Evolutionary conservation across 2,888 invertebrate species (phyloP).

Genomic region (Rotaria socialis): DNA sequence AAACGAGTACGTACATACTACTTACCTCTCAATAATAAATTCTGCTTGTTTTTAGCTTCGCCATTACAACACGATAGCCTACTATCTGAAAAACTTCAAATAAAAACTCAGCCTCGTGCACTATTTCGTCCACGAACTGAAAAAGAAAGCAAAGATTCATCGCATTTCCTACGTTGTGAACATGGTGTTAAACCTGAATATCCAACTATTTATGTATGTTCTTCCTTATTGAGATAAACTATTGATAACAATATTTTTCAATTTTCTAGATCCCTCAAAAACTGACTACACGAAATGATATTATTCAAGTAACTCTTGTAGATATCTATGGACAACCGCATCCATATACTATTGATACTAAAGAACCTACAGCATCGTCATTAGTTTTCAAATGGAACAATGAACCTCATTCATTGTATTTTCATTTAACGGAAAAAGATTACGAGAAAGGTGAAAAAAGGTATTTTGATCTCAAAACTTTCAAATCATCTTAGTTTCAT

Average conservation of each 20-base stretch:
- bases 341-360: background rate
- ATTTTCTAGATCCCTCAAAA: background rate
- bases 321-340: background rate
- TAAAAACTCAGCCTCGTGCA: background rate
- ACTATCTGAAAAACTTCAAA: background rate
- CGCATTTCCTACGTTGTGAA: background rate
- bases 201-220: background rate
- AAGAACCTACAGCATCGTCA: background rate
- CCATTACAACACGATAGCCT: background rate
- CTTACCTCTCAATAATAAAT: too few relatives aligned
- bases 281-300: background rate
- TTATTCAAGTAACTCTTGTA: background rate
- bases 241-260: background rate
- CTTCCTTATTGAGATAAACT: background rate
- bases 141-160: background rate
- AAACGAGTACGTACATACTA: too few relatives aligned
- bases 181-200: background rate
- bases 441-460: background rate
- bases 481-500: too few relatives aligned
- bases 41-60: background rate
- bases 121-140: background rate
- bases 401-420: background rate
- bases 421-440: background rate
- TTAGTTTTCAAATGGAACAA: background rate
- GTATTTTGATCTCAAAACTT: background rate